Conservation (phyloP, 2,797 vertebrate species). For the Pipistrellus pygmaeus region DNA sequence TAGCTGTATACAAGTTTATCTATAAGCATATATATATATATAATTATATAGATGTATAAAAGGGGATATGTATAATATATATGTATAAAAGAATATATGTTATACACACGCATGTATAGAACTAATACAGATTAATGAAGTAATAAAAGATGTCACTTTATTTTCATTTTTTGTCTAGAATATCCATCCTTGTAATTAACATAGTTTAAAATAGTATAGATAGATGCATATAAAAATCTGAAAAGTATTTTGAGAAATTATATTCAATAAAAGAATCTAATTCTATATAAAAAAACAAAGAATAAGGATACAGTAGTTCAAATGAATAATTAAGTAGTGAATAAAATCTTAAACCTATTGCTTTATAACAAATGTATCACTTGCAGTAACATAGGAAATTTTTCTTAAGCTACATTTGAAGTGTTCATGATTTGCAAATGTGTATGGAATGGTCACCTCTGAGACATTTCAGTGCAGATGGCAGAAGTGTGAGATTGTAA, state of each 20-base stretch:
- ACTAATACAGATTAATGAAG: not conserved
- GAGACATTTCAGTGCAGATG: not conserved
- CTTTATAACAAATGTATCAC: not conserved
- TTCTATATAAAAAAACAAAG: not conserved
- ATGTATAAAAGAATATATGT: not conserved
- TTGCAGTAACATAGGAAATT: not conserved
- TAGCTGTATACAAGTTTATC: not conserved
- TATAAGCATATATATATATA: not conserved
- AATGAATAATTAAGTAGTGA: conserved; percentile 5
- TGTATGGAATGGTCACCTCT: not conserved
- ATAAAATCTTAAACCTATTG: not conserved
- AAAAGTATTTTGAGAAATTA: conserved; percentile 2
- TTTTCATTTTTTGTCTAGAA: conserved; percentile 32
- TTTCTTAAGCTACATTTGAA: not conserved
- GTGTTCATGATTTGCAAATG: not conserved
- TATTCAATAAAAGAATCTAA: not conserved
- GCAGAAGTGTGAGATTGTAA: not conserved
- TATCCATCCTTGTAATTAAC: conserved; percentile 24
- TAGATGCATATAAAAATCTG: not conserved
- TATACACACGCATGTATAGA: not conserved
- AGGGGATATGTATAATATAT: not conserved
- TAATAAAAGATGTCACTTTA: not conserved
- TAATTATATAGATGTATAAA: not conserved
- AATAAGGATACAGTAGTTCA: not conserved
- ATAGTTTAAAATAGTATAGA: conserved; percentile 11